Evolutionary conservation across 2,113 vertebrate genomes (phyloP), one percentile per base, ranked within the genome.

Genomic region (Xyliphius kryptos): DNA sequence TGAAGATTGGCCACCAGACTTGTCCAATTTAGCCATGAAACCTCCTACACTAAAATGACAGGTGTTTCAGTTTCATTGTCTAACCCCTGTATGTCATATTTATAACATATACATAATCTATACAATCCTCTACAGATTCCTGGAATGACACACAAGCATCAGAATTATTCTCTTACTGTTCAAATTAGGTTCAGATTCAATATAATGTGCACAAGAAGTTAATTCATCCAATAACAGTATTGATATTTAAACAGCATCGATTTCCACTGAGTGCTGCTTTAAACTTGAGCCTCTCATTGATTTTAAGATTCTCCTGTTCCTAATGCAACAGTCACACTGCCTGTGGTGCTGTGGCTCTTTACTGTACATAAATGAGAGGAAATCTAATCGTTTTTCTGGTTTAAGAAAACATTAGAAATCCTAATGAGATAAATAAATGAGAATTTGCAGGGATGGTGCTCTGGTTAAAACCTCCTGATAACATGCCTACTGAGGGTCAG

Each of bases 191-290:
- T 47, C 6, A 8, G 4, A 2, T 55, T 47, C 43, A 61, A 37
- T 20, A 65, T 65, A 20, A 60, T 44, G 49, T 22, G 58, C 32
- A 8, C 19, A 40, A 40, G 7, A 36, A 41, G 64, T 41, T 61
- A 16, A 66, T 66, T 58, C 19, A 22, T 72, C 49, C 15, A 50
- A 54, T 63, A 58, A 37, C 15, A 19, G 26, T 22, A 3, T 22
- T 46, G 21, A 63, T 59, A 63, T 70, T 70, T 62, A 56, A 41
- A 65, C 38, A 49, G 52, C 15, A 68, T 68, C 26, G n/a, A n/a
- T n/a, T n/a, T n/a, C n/a, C n/a, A n/a, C n/a, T n/a, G n/a, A n/a
- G n/a, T n/a, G n/a, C n/a, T 48, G 56, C 38, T 57, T 63, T 67
- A 41, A 70, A 64, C 49, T 51, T 66, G 49, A 64, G 61, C 56